phyloP scores from a whole-genome alignment of 2,113 vertebrate species.

The Bucco capensis region DNA sequence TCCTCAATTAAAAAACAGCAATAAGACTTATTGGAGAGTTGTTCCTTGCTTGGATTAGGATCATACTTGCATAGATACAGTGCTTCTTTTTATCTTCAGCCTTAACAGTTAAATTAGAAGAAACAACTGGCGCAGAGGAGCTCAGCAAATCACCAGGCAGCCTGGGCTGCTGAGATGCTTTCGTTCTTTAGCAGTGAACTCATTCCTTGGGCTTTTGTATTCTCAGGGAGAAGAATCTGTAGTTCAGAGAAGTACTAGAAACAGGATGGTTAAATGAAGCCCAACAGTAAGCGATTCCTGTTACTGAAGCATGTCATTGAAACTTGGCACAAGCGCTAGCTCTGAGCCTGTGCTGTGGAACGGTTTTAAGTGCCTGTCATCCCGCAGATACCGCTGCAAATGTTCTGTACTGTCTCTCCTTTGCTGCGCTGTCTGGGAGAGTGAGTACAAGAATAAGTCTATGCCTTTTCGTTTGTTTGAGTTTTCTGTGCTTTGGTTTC shows the following conservation, averaged over 20 bases:
- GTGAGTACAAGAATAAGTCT: constrained; percentile 37
- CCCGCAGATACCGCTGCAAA: constrained; percentile 42
- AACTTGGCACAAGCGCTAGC: background rate
- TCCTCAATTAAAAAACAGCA: background rate
- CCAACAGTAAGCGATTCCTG: constrained; percentile 39
- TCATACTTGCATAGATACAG: background rate
- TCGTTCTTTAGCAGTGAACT: constrained; percentile 63
- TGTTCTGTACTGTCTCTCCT: constrained; percentile 43
- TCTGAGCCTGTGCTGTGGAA: constrained; percentile 14
- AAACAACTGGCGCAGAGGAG: constrained; percentile 25
- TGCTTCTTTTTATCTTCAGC: background rate
- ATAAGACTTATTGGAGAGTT: background rate
- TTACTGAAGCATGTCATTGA: constrained; percentile 35
- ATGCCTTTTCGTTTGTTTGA: constrained; percentile 1
- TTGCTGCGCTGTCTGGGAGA: constrained; percentile 60
- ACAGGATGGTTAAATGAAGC: constrained; percentile 39
- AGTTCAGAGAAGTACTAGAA: constrained; percentile 36
- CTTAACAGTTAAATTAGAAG: constrained; percentile 29
- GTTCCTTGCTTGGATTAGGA: background rate
- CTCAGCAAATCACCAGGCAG: constrained; percentile 43
- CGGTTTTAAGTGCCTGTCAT: constrained; percentile 60
- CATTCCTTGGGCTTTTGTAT: constrained; percentile 58
- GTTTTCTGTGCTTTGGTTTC: constrained; percentile 47
- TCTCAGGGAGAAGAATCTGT: constrained; percentile 29
- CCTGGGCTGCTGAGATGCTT: constrained; percentile 41